Evolutionary conservation across 2,888 invertebrate species (phyloP).

Genomic region (Entomobrya multifasciata): DNA sequence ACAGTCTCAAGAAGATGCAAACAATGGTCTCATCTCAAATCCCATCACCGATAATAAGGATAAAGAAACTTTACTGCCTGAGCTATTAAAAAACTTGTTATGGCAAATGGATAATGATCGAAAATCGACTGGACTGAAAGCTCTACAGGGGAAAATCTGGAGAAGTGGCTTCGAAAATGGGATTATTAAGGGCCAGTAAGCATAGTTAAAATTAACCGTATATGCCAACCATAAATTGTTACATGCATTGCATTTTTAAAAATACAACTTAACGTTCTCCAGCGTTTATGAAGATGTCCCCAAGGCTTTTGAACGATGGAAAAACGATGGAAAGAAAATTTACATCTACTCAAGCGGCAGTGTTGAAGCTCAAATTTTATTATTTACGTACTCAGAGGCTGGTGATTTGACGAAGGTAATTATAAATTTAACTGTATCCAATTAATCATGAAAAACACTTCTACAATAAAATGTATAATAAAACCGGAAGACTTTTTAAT

Average conservation of each 20-base stretch:
- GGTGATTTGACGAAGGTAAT: slow-evolving; percentile 89
- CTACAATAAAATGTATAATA: too few species aligned
- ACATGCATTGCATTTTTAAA: not conserved
- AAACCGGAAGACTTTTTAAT: too few species aligned
- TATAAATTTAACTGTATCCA: too few species aligned
- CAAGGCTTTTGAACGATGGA: slow-evolving; percentile 88
- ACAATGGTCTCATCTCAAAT: slow-evolving; percentile 82
- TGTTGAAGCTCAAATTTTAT: slow-evolving; percentile 92
- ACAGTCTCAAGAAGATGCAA: slow-evolving; percentile 84
- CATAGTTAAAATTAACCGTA: slow-evolving; percentile 80
- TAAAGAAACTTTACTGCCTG: slow-evolving; percentile 80
- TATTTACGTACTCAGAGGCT: slow-evolving; percentile 88
- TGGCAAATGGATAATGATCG: slow-evolving; percentile 92
- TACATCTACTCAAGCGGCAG: slow-evolving; percentile 97
- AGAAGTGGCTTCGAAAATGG: slow-evolving; percentile 90
- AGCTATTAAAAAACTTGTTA: slow-evolving; percentile 85
- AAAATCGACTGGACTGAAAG: slow-evolving; percentile 90
- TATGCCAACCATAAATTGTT: not conserved
- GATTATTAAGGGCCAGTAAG: slow-evolving; percentile 93
- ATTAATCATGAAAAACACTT: too few species aligned
- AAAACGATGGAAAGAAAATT: slow-evolving; percentile 86
- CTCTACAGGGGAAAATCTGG: slow-evolving; percentile 95
- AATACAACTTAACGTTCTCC: not conserved
- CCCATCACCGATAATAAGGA: slow-evolving; percentile 71
- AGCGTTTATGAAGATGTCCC: slow-evolving; percentile 95